Evolutionary conservation across 1,140 invertebrate species (phyloP).

Genomic region (Drosophila nikananu): DNA sequence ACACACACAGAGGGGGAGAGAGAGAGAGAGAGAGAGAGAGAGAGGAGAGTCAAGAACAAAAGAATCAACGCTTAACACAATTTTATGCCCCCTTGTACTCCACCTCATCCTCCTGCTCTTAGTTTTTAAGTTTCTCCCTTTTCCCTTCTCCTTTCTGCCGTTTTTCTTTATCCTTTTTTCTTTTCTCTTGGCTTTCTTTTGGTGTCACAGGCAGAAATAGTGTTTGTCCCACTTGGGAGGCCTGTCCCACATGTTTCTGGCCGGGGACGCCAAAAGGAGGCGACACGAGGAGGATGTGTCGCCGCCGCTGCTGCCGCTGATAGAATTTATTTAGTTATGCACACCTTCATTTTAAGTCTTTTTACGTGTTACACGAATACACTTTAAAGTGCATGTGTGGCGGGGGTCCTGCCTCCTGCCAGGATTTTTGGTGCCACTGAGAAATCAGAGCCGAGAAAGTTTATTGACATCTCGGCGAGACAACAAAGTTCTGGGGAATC

Average conservation of each 20-base stretch:
- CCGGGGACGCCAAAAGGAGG: conserved; percentile 28
- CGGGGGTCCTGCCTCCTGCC: not conserved
- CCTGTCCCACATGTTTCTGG: conserved; percentile 56
- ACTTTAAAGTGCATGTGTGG: conserved; percentile 58
- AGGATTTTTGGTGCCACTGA: conserved; percentile 19
- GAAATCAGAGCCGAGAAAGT: conserved; percentile 33
- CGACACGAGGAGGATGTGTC: conserved; percentile 35
- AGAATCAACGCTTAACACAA: conserved; percentile 82
- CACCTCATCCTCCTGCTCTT: not conserved
- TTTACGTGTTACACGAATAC: conserved; percentile 77
- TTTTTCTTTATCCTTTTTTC: not conserved
- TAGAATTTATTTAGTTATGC: conserved; percentile 83
- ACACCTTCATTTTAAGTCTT: conserved; percentile 78
- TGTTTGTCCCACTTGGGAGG: conserved; percentile 60
- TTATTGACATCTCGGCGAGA: conserved; percentile 26
- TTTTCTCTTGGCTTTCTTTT: conserved; percentile 4
- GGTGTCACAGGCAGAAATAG: conserved; percentile 51
- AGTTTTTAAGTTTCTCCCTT: conserved; percentile 8
- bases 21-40: not conserved
- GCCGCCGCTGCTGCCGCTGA: conserved; percentile 53
- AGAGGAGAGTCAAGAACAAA: conserved; percentile 69
- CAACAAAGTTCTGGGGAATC: not conserved
- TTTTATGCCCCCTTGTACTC: conserved; percentile 35
- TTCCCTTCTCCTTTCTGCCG: not conserved
- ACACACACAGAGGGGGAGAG: not conserved